These are phyloP conservation scores for Anastatus disparis DNA, from an alignment of 1,140 invertebrate genomes.

Conservation along the genomic window DNA sequence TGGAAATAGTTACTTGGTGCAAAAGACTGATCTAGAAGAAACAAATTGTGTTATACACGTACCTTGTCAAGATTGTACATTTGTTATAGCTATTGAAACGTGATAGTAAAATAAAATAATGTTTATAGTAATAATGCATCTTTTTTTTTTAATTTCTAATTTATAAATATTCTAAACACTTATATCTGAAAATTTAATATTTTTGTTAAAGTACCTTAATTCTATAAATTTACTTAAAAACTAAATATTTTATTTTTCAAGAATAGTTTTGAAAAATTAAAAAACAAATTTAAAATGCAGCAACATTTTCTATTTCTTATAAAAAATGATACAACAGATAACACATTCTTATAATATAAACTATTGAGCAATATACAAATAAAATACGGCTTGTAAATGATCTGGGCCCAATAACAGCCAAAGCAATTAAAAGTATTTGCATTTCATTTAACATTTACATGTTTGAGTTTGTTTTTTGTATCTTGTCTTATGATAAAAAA, in stretches of 20 bases:
- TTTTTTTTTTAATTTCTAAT: no score
- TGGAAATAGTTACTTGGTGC: conserved; percentile 71
- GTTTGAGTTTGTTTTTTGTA: conserved; percentile 4
- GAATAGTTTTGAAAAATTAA: conserved; percentile 28
- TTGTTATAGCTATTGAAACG: conserved; percentile 70
- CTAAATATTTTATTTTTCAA: not conserved
- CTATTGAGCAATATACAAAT: conserved; percentile 69
- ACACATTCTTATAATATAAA: conserved; percentile 67
- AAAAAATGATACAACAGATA: conserved; percentile 69
- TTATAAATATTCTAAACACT: no score
- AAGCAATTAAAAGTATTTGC: conserved; percentile 49
- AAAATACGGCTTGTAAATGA: conserved; percentile 61
- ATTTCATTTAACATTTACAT: conserved; percentile 27
- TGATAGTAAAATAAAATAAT: conserved; percentile 35
- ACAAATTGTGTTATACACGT: conserved; percentile 64
- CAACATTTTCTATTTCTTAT: conserved; percentile 68
- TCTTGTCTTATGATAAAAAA: conserved; percentile 30
- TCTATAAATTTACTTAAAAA: not conserved
- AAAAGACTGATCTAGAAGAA: conserved; percentile 59
- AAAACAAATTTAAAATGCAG: conserved; percentile 55
- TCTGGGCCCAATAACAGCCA: conserved; percentile 64
- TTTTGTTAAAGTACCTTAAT: not conserved
- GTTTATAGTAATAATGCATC: no score
- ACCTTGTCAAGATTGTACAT: conserved; percentile 75
- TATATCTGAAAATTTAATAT: not conserved